Base-by-base conservation (phyloP, 2,113 vertebrate genomes). In the Gobio gobio region DNA sequence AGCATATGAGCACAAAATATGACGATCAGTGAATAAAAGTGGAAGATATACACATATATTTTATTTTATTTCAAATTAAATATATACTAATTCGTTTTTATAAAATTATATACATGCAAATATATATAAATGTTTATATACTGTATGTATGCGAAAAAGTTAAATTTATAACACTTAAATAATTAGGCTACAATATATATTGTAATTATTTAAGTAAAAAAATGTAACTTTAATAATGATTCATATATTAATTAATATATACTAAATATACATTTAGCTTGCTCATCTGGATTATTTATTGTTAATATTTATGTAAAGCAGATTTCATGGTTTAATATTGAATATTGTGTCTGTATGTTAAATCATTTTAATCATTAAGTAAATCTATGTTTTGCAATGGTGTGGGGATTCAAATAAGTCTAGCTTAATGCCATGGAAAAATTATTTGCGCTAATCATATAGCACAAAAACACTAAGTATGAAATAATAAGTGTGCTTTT, bases 401-500 rank as follows among this genome's bases (percentile, higher is more conserved):
- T 8, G 10, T 13, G 1, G 49, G 18, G 10, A 78, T 54, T 76
- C 24, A 29, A 20, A 33, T 1, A 76, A 54, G 33, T 33, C 26
- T 3, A 29, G 26, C 9, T 54, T 56, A 76, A 76, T 40, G 51
- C 51, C 22, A 4, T 78, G 75, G 26, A n/a, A 40, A 78, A 78
- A 58, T 22, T 1, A 78, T 58, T 59, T 78, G 29, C 12, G 29
- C 51, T 78, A 36, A 77, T 40, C 33, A 10, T 26, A 63, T 20
- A 61, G 56, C 33, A 59, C 36, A 79, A 79, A 59, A 61, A 24
- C 43, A 73, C 40, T 8, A 73, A 24, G 70, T 43, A 24, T 14
- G 56, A 24, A 77, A 51, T 56, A 77, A 77, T 77, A 77, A 77
- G 24, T 36, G 4, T 20, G 29, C 51, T 77, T 29, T 61, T 61